phyloP scores from a whole-genome alignment of 2,797 vertebrate species.

The Manis pentadactyla region DNA sequence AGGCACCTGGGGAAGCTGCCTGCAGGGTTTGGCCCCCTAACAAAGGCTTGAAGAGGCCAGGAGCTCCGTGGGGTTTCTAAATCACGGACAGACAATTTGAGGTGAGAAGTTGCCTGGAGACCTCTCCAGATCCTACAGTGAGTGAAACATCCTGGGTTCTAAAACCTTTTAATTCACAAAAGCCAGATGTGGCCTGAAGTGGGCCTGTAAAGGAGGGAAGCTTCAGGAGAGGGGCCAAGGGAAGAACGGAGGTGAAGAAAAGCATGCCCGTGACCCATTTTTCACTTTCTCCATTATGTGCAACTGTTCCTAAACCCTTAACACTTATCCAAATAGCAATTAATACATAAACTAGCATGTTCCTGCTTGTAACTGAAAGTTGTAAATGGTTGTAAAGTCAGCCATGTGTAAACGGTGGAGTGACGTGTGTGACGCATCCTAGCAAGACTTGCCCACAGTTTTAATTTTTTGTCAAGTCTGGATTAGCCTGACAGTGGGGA shows the following conservation, averaged over 20 bases:
- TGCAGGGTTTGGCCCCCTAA: slow-evolving; percentile 87
- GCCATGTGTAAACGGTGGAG: slow-evolving; percentile 44
- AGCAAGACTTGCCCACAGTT: slow-evolving; percentile 63
- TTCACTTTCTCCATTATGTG: slow-evolving; percentile 10
- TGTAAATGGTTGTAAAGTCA: slow-evolving; percentile 62
- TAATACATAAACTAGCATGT: slow-evolving; percentile 64
- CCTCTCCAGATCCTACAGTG: not conserved
- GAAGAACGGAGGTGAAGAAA: not conserved
- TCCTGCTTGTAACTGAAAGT: slow-evolving; percentile 62
- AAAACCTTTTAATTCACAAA: slow-evolving; percentile 2
- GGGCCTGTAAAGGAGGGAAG: not conserved
- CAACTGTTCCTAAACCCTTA: slow-evolving; percentile 48
- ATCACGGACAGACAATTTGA: slow-evolving; percentile 79
- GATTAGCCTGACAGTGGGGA: slow-evolving; percentile 67
- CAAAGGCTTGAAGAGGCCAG: slow-evolving; percentile 84
- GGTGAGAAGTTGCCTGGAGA: slow-evolving; percentile 68
- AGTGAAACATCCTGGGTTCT: slow-evolving; percentile 20
- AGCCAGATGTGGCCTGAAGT: not conserved
- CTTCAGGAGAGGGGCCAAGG: not conserved
- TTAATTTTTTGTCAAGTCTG: slow-evolving; percentile 70
- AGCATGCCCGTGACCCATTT: not conserved
- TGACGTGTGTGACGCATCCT: slow-evolving; percentile 53
- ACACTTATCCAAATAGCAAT: slow-evolving; percentile 62
- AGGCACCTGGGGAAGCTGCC: slow-evolving; percentile 87
- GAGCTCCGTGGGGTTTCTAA: slow-evolving; percentile 83